Evolutionary conservation across 2,113 vertebrate genomes (phyloP).

Genomic region (Ancistrus triradiatus): DNA sequence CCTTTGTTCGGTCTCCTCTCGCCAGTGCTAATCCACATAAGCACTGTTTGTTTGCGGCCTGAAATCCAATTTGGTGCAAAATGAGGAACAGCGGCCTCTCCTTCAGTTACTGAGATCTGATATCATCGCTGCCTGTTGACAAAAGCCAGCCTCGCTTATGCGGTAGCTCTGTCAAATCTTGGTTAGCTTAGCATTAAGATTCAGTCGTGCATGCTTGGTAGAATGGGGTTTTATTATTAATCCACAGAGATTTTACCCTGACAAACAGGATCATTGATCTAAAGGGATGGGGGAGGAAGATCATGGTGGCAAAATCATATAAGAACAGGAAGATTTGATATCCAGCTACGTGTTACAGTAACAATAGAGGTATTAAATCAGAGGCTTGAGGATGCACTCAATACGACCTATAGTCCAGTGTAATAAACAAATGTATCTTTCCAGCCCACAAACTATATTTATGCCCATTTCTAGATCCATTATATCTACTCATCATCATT

Average conservation of each 20-base stretch:
- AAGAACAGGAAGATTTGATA: too few species aligned
- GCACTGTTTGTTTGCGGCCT: constrained; percentile 26
- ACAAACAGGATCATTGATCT: background rate
- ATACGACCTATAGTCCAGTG: too few species aligned
- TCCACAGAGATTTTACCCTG: background rate
- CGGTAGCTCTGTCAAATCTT: constrained; percentile 4
- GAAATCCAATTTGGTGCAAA: constrained; percentile 38
- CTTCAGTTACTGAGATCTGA: constrained; percentile 17
- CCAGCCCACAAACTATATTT: too few species aligned
- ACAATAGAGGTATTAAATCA: too few species aligned
- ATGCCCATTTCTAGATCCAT: too few species aligned
- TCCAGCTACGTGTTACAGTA: too few species aligned
- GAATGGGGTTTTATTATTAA: background rate
- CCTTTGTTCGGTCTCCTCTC: constrained; percentile 18
- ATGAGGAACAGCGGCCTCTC: constrained; percentile 25
- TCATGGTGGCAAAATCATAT: too few species aligned
- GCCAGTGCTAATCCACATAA: constrained; percentile 1
- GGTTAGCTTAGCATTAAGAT: background rate
- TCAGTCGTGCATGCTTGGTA: background rate
- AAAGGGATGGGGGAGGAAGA: background rate
- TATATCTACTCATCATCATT: too few species aligned
- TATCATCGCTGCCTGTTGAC: constrained; percentile 24
- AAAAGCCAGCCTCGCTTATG: constrained; percentile 34
- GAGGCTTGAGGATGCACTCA: too few species aligned
- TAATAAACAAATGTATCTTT: too few species aligned